phyloP scores from a whole-genome alignment of 2,888 invertebrate genomes.

The Desoria tigrina region DNA sequence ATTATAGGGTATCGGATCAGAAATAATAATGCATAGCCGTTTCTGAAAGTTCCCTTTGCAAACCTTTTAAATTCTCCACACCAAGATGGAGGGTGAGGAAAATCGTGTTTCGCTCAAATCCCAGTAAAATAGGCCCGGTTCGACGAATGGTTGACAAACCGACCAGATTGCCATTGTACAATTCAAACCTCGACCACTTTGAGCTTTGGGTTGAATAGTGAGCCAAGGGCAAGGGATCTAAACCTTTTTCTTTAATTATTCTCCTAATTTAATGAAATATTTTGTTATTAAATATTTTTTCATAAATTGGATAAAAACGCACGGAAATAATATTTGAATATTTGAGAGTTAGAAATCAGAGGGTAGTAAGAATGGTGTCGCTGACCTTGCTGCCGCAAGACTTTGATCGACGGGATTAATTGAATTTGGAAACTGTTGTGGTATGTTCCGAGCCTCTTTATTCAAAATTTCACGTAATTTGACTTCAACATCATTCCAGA shows the following conservation, averaged over 20 bases:
- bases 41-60: neutral
- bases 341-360: neutral
- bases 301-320: neutral
- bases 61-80: slow-evolving; percentile 33
- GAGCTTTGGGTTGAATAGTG: slow-evolving; percentile 33
- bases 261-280: too few relatives aligned
- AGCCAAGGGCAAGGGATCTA: slow-evolving; percentile 31
- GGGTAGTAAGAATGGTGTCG: neutral
- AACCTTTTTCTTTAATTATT: slow-evolving; percentile 25
- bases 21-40: neutral
- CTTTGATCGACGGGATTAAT: slow-evolving; percentile 73
- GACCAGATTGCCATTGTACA: slow-evolving; percentile 27
- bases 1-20: too few relatives aligned
- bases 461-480: slow-evolving; percentile 73
- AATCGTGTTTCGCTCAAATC: slow-evolving; percentile 35
- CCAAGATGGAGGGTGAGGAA: slow-evolving; percentile 34
- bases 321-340: neutral
- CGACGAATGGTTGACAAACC: slow-evolving; percentile 28
- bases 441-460: slow-evolving; percentile 68
- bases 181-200: slow-evolving; percentile 31
- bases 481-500: slow-evolving; percentile 69
- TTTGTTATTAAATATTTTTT: neutral
- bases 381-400: slow-evolving; percentile 1
- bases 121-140: slow-evolving; percentile 32
- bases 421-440: slow-evolving; percentile 77